Base-by-base conservation (phyloP, 2,113 vertebrate species). In the Plotosus lineatus region DNA sequence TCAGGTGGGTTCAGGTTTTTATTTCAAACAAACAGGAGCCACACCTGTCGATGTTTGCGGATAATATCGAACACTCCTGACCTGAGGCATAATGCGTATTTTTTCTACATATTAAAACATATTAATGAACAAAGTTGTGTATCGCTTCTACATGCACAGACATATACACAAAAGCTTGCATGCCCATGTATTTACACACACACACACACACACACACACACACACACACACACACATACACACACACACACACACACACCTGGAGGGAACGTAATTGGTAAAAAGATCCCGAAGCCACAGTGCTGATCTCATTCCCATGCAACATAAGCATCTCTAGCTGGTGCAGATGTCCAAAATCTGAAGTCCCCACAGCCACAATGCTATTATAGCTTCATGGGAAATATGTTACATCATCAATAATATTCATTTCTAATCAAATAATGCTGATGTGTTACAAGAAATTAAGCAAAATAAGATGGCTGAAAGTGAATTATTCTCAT, bases 251-350 rank as follows among this genome's bases (percentile, higher is more conserved):
- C 8, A 17, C 26, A 74, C 72, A 14, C 82, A 94, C 94, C 93
- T 94, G 93, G 51, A 94, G 85, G 51, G 92, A 93, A 68, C 88
- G 90, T 72, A 94, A 87, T 79, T 89, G 89, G 86, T 92, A 90
- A 89, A 94, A 94, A 0, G 92, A 88, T 42, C 93, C 91, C 0
- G 88, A 61, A 2, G 90, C 88, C 73, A 94, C 79, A 2, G 84
- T 87, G 74, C 58, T 88, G 48, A 94, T 93, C 85, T 93, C 89
- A 4, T 94, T 94, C 53, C 94, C 92, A 81, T 94, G 94, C 63
- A 94, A 85, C 93, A 94, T 93, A 66, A 94, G 91, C 89, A 94
- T 93, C 89, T 94, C 93, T 84, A 94, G 88, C 80, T 90, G 88
- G 68, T 60, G 88, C 31, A 94, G 88, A 40, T 89, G 88, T 85